phyloP scores from a whole-genome alignment of 2,888 invertebrate species.

The Tromatobia lineatoria region DNA sequence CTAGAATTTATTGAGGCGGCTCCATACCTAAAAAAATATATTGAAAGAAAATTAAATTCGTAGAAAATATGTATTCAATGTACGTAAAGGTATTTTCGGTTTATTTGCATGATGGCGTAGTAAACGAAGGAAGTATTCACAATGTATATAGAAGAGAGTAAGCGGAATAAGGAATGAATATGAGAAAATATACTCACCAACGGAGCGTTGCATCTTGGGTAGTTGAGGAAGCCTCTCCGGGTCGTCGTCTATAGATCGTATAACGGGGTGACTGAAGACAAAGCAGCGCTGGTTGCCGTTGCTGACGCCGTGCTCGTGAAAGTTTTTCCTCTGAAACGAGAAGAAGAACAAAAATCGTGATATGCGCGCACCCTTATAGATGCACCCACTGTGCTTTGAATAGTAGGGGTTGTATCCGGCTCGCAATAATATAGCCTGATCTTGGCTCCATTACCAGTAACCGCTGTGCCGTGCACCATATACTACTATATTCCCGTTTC shows the following conservation, averaged over 20 bases:
- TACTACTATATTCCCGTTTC: constrained; percentile 4
- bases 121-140: neutral
- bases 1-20: too few relatives aligned
- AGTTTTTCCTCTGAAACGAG: constrained; percentile 63
- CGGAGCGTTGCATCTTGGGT: constrained; percentile 1
- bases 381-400: constrained; percentile 20
- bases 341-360: constrained; percentile 71
- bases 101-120: neutral
- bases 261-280: constrained; percentile 61
- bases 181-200: constrained; percentile 48
- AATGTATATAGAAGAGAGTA: constrained; percentile 7
- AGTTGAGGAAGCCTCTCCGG: constrained; percentile 13
- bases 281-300: constrained; percentile 48
- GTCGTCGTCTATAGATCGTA: constrained; percentile 23
- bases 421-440: constrained; percentile 71
- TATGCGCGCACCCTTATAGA: constrained; percentile 54
- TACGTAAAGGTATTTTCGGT: too few relatives aligned
- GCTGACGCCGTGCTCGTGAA: constrained; percentile 41
- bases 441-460: constrained; percentile 64
- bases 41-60: too few relatives aligned
- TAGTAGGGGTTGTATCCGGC: constrained; percentile 16
- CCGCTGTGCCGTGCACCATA: constrained; percentile 23
- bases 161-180: constrained; percentile 6
- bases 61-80: too few relatives aligned
- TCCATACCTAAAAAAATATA: too few relatives aligned